phyloP scores from a whole-genome alignment of 2,888 invertebrate species.

The Eupithecia centaureata region DNA sequence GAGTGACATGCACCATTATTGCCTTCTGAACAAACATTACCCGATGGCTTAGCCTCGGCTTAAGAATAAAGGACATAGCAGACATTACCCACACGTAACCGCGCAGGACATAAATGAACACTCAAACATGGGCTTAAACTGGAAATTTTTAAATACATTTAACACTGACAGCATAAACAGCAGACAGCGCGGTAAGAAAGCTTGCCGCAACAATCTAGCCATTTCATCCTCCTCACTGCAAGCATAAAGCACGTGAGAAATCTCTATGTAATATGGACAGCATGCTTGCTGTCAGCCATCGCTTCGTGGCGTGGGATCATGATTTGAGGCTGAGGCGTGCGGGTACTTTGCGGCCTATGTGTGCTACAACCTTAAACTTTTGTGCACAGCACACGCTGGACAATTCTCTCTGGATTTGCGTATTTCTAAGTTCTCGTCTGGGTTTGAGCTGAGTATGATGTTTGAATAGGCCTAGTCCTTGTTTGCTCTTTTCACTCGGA shows the following conservation, averaged over 20 bases:
- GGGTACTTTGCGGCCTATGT: not conserved
- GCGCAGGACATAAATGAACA: not conserved
- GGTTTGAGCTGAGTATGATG: conserved; percentile 16
- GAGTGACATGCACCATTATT: conserved; percentile 75
- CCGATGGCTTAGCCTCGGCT: conserved; percentile 59
- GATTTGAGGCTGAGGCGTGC: not conserved
- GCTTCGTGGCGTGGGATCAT: no score
- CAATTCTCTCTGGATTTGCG: conserved; percentile 35
- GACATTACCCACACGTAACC: not conserved
- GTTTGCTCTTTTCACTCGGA: not conserved
- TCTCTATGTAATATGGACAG: no score
- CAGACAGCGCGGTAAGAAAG: not conserved
- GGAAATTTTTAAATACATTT: not conserved
- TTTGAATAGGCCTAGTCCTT: not conserved
- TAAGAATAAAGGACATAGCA: conserved; percentile 46
- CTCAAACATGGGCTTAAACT: not conserved
- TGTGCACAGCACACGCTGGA: conserved; percentile 45
- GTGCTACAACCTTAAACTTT: conserved; percentile 41
- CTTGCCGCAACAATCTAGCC: not conserved
- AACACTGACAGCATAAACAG: not conserved
- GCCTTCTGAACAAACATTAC: conserved; percentile 76
- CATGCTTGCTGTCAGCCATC: no score
- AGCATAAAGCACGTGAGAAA: not conserved
- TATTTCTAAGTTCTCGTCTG: conserved; percentile 37
- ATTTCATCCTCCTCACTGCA: not conserved